Base-by-base conservation (phyloP, 2,888 invertebrate species). In the Amphipoea oculea region DNA sequence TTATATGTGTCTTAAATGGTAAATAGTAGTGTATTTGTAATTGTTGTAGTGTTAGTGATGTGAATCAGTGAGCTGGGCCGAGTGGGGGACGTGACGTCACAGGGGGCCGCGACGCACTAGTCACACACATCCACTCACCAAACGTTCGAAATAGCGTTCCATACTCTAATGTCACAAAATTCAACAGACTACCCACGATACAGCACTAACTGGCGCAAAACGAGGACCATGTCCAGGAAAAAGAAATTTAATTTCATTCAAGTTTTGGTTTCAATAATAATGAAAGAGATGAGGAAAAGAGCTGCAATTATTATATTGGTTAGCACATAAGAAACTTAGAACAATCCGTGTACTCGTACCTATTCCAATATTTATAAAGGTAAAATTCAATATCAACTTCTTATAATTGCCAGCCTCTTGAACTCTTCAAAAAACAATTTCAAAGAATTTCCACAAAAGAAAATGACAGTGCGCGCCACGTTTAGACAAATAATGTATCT, bases 21-120 rank as follows among this genome's bases (percentile, higher is more conserved):
- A 96, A 94, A 96, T 94, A 95, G 96, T 96, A 96, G 96, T 95
- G 95, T 96, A 96, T 95, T 95, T 96, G 96, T 96, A 96, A 96
- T 96, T 96, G 96, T 96, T 96, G 96, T 97, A 96, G 96, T 94
- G 89, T 94, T 96, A 96, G 96, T 94, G 94, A 96, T 94, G 94
- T 95, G 94, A 94, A 93, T 84, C 90, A 89, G 94, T 93, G 93
- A 94, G 93, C 92, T 93, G 93, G 93, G 90, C 91, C 91, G 89
- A 81, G 85, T 82, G 83, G 87, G 89, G 92, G 89, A 89, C 91
- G 91, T 89, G 89, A 90, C 89, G 92, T 88, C 90, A 93, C 89
- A 89, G 92, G 90, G 84, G 94, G 93, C 93, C 94, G 95, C 95
- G 95, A 94, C 95, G 95, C 96, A 96, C 96, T 96, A 94, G 95